A percentile compares a stretch with the other conserved stretches of the same genome.
Evolutionary conservation across 2,888 invertebrate species (phyloP).

Genomic region (Calliphora vomitoria): DNA sequence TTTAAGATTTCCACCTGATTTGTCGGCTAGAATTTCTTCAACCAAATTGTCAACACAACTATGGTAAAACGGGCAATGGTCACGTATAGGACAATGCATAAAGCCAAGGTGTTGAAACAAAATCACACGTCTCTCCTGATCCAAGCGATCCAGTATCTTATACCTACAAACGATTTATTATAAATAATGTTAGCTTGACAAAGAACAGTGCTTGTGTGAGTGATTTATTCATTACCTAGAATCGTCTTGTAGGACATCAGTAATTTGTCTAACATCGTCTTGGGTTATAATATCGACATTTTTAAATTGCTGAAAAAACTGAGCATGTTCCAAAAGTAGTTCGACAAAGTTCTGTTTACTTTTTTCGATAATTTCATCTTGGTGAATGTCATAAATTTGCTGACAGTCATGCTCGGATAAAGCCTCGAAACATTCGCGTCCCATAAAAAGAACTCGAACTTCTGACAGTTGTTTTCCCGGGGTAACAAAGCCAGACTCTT

Average conservation of each 20-base stretch:
- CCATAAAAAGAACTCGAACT: constrained; percentile 95
- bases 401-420: constrained; percentile 95
- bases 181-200: background rate
- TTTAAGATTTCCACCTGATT: constrained; percentile 87
- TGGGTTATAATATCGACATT: constrained; percentile 96
- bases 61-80: constrained; percentile 96
- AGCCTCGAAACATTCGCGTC: constrained; percentile 96
- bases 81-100: constrained; percentile 96
- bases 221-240: constrained; percentile 88
- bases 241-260: constrained; percentile 95
- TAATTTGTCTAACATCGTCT: constrained; percentile 97
- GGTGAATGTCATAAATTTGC: constrained; percentile 96
- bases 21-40: constrained; percentile 85
- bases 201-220: background rate
- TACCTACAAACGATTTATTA: constrained; percentile 87
- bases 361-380: constrained; percentile 94
- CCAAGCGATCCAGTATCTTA: constrained; percentile 96
- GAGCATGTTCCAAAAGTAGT: constrained; percentile 95
- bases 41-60: constrained; percentile 92
- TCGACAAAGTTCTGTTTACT: constrained; percentile 97
- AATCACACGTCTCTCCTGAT: constrained; percentile 97
- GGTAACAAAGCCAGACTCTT: constrained; percentile 97
- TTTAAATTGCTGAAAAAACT: constrained; percentile 96
- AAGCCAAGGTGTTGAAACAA: constrained; percentile 97
- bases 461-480: constrained; percentile 97